Evolutionary conservation across 2,113 vertebrate species (phyloP).

Genomic region (Australoheros scitulus): DNA sequence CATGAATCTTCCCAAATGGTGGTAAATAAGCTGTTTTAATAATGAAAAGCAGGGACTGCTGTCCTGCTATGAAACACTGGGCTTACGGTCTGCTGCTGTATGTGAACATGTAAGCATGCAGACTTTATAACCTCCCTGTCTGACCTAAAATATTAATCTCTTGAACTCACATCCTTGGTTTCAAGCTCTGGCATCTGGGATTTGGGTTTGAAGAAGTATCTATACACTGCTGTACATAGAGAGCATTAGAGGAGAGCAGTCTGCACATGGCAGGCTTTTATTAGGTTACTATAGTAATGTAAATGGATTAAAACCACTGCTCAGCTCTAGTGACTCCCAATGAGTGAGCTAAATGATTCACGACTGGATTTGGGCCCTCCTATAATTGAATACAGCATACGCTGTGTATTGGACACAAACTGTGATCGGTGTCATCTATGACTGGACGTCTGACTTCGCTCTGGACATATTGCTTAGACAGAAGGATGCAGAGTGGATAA

Average conservation of each 20-base stretch:
- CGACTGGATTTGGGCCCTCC: conserved; percentile 31
- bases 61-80: neutral
- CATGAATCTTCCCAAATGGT: neutral
- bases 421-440: conserved; percentile 40
- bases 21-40: no score
- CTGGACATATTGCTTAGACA: conserved; percentile 39
- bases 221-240: conserved; percentile 45
- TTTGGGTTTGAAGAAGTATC: conserved; percentile 25
- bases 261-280: conserved; percentile 44
- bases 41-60: neutral
- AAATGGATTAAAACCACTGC: conserved; percentile 66
- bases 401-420: conserved; percentile 36
- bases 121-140: neutral
- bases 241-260: conserved; percentile 51
- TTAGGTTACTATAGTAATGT: conserved; percentile 67
- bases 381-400: conserved; percentile 53
- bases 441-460: conserved; percentile 33
- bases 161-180: conserved; percentile 29
- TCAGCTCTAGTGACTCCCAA: conserved; percentile 53
- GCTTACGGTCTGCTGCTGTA: no score
- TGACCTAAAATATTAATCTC: conserved; percentile 16
- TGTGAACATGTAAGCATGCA: neutral
- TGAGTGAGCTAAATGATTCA: conserved; percentile 61
- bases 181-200: conserved; percentile 32
- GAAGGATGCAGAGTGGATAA: conserved; percentile 20